Conservation (phyloP, 1,140 invertebrate species). For the Orchesella cincta region DNA sequence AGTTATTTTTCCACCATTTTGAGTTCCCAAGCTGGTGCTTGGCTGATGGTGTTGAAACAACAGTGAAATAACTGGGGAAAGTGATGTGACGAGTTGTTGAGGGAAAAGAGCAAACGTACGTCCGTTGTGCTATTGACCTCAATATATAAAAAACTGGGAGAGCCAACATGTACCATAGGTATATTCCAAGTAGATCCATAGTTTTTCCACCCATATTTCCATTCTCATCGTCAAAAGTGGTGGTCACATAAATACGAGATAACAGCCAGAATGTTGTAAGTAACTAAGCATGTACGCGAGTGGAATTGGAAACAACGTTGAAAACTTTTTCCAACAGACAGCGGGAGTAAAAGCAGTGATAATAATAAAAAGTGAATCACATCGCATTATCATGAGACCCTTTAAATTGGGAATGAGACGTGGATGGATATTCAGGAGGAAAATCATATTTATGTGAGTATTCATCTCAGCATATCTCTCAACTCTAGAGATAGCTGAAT, state of each 20-base stretch:
- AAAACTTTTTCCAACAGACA: no score
- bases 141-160: background rate
- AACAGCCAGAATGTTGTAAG: slow-evolving; percentile 10
- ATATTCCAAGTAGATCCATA: no score
- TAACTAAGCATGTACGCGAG: background rate
- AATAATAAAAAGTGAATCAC: background rate
- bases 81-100: slow-evolving; percentile 1
- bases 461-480: no score
- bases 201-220: background rate
- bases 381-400: background rate
- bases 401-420: background rate
- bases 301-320: background rate
- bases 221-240: background rate
- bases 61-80: background rate
- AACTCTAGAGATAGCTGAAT: no score
- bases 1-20: slow-evolving; percentile 1
- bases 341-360: no score
- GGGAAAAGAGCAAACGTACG: background rate
- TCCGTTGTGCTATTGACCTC: slow-evolving; percentile 4
- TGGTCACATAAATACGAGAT: slow-evolving; percentile 11
- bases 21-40: slow-evolving; percentile 10
- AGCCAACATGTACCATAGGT: no score
- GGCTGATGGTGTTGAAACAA: background rate
- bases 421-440: no score
- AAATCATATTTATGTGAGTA: no score